Conservation (phyloP, 2,797 vertebrate species). For the Dipus sagitta region DNA sequence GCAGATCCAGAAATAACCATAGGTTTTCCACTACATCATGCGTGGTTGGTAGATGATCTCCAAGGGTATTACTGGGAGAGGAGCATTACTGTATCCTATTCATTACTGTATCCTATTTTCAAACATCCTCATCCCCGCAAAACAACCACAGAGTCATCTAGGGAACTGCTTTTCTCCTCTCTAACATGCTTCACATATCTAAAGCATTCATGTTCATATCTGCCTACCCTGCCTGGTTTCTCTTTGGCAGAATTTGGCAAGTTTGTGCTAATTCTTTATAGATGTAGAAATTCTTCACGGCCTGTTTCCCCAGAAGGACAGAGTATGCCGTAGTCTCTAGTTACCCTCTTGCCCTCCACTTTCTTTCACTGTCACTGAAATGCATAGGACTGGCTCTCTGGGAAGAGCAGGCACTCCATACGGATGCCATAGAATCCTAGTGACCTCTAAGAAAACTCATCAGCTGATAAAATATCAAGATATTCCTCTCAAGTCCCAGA, state of each 20-base stretch:
- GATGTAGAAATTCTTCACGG: constrained; percentile 18
- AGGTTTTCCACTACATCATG: constrained; percentile 46
- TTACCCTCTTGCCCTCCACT: not conserved
- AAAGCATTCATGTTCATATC: not conserved
- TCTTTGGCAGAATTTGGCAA: constrained; percentile 36
- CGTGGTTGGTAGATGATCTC: not conserved
- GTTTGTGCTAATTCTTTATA: not conserved
- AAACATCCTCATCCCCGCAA: not conserved
- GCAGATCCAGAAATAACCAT: constrained; percentile 53
- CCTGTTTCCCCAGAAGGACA: not conserved
- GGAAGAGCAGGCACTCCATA: not conserved
- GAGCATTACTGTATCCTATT: not conserved
- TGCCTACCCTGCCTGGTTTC: not conserved
- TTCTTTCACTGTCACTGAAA: not conserved
- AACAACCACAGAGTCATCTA: not conserved
- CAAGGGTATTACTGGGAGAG: not conserved
- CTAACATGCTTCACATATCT: not conserved
- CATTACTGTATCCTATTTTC: constrained; percentile 11
- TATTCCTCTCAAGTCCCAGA: constrained; percentile 52
- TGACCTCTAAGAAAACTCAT: not conserved
- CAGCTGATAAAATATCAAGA: not conserved
- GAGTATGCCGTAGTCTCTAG: not conserved
- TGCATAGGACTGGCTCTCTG: not conserved
- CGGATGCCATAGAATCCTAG: not conserved
- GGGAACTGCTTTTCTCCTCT: constrained; percentile 21